phyloP scores from a whole-genome alignment of 2,888 invertebrate species.

The Hanleya hanleyi region DNA sequence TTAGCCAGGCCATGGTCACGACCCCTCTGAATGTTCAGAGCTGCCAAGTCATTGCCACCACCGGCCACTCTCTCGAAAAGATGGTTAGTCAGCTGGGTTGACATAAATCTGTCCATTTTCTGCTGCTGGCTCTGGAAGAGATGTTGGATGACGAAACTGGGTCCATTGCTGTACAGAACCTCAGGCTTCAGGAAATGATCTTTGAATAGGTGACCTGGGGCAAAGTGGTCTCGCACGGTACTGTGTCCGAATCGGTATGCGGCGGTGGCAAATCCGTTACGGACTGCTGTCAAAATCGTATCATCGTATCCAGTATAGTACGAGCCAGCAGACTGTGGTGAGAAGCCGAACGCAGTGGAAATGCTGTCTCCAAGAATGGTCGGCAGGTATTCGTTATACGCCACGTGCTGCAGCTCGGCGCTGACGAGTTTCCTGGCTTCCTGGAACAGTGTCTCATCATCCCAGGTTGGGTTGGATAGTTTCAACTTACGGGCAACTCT shows the following conservation, averaged over 20 bases:
- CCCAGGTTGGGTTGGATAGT: conserved; percentile 87
- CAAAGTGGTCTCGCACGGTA: neutral
- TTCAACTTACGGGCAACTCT: conserved; percentile 84
- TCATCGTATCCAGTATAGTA: neutral
- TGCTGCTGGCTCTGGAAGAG: neutral
- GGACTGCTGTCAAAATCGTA: neutral
- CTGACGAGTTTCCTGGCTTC: conserved; percentile 80
- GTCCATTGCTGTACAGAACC: neutral
- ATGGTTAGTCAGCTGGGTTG: neutral
- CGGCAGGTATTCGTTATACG: conserved; percentile 79
- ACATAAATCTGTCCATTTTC: neutral
- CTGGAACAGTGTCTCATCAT: conserved; percentile 75
- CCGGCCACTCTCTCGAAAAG: conserved; percentile 11
- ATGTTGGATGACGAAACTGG: neutral
- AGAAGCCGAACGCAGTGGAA: neutral
- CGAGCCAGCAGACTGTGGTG: neutral
- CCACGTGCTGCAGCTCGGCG: conserved; percentile 79
- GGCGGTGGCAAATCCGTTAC: neutral
- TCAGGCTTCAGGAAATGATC: conserved; percentile 2
- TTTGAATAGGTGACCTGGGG: neutral
- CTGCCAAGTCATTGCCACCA: conserved; percentile 8
- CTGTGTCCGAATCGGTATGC: conserved; percentile 5
- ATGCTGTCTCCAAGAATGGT: conserved; percentile 79
- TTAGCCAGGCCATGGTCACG: conserved; percentile 6
- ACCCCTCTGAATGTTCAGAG: conserved; percentile 16